Conservation (phyloP, 2,797 vertebrate genomes). For the Podarcis lilfordi region DNA sequence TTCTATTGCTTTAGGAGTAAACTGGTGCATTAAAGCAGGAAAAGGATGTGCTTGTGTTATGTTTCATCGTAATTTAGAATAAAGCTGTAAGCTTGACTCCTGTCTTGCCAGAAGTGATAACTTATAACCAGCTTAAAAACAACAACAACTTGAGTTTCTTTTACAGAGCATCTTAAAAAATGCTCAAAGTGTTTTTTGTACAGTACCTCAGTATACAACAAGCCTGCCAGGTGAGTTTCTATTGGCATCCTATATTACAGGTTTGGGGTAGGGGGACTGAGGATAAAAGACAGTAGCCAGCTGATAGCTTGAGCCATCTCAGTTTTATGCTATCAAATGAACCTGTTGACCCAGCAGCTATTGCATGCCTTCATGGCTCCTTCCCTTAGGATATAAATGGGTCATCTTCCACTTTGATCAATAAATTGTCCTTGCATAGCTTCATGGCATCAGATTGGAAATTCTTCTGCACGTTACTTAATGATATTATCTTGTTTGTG, state of each 20-base stretch:
- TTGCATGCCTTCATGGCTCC: background rate
- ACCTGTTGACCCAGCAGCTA: background rate
- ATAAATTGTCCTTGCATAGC: background rate
- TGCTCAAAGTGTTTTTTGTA: background rate
- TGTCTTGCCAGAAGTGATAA: background rate
- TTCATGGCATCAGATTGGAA: background rate
- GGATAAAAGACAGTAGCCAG: no score
- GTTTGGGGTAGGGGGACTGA: background rate
- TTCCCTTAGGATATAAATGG: background rate
- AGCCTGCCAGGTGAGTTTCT: background rate
- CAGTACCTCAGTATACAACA: background rate
- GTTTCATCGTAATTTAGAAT: background rate
- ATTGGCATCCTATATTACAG: background rate
- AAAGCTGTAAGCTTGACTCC: background rate
- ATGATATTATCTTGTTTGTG: background rate
- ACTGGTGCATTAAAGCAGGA: background rate
- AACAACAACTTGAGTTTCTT: background rate
- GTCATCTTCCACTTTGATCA: no score
- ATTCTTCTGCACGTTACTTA: constrained; percentile 11
- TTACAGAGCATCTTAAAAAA: background rate
- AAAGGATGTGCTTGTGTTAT: background rate
- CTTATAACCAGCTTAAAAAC: background rate
- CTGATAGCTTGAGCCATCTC: background rate
- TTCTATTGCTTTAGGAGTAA: background rate
- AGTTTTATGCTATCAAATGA: background rate